These are phyloP conservation scores for Lagorchestes hirsutus DNA, from an alignment of 2,797 vertebrate genomes.

Conservation along the genomic window DNA sequence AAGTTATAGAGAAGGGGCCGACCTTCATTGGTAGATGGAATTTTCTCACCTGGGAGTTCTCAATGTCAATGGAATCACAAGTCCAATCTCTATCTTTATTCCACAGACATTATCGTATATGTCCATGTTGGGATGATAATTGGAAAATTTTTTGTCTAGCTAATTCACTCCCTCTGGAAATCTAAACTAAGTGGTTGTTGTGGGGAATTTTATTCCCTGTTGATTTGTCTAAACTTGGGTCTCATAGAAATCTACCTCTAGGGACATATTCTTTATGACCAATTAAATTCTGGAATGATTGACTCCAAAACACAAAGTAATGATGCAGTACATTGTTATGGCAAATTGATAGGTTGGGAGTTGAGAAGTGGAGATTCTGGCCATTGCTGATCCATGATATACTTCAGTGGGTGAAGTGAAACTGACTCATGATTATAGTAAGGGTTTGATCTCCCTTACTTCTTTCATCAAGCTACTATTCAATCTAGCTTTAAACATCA, in stretches of 20 bases:
- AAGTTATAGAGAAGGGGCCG: background rate
- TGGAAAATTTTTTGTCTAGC: constrained; percentile 26
- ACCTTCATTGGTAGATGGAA: background rate
- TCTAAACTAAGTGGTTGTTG: background rate
- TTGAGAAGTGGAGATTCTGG: background rate
- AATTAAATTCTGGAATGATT: constrained; percentile 1
- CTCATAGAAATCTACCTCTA: background rate
- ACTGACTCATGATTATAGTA: background rate
- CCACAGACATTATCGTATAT: background rate
- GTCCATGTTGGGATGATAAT: background rate
- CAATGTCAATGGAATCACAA: background rate
- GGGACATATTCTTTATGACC: background rate
- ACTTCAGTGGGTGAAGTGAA: background rate
- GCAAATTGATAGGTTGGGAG: background rate
- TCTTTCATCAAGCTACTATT: constrained; percentile 10
- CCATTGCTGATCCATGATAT: background rate
- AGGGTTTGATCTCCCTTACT: background rate
- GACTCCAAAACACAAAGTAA: background rate
- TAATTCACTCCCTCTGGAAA: constrained; percentile 41
- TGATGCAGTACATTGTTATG: background rate
- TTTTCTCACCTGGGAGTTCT: background rate
- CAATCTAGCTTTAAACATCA: background rate
- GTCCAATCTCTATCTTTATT: background rate
- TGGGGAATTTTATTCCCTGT: background rate
- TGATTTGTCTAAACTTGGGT: background rate